Evolutionary conservation across 2,888 invertebrate genomes (phyloP), one percentile per base, ranked within the genome.

Genomic region (Clistopyga incitator): DNA sequence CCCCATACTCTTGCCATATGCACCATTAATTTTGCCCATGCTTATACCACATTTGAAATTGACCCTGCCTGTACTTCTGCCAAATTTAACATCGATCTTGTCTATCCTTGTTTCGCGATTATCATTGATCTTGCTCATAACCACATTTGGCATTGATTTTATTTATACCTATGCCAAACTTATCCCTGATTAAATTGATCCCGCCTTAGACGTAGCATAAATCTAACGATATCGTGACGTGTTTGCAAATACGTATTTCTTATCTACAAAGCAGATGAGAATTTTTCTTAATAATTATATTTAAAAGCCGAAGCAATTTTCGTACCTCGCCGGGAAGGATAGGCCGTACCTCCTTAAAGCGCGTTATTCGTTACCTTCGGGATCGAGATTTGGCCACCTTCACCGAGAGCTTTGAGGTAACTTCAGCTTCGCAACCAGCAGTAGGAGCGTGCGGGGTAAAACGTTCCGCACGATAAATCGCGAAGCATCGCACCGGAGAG

Each of bases 381-480:
- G n/a, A 64, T 64, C 64, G 64, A 20, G 64, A 64, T 64, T 64
- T 38, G 42, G 38, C 64, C 64, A 64, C 18, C 64, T 64, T 64
- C 64, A 38, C 64, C 20, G 64, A 34, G 34, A 64, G 38, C 64
- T 64, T 64, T 38, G 59, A 64, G 18, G 64, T 20, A 38, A 8
- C 64, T 38, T 34, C 42, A 64, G 59, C 67, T 23, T 45, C 8
- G n/a, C n/a, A n/a, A 47, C 65, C 59, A 23, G 42, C 71, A 50
- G 23, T 52, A 71, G 8, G 52, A 52, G 29, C 25, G 8, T 29
- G 15, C 47, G 61, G 50, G 23, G 61, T 20, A 38, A 52, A 64
- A 52, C 38, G 75, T 77, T 52, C 29, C 56, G 68, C 45, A 23
- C 68, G 77, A 68, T 77, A 77, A 77, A 77, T 77, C 77, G 68